A percentile compares a stretch with the other conserved stretches of the same genome.
Evolutionary conservation across 92 coral and sea anemone species (phyloP).

Genomic region (Paragorgia papillata): DNA sequence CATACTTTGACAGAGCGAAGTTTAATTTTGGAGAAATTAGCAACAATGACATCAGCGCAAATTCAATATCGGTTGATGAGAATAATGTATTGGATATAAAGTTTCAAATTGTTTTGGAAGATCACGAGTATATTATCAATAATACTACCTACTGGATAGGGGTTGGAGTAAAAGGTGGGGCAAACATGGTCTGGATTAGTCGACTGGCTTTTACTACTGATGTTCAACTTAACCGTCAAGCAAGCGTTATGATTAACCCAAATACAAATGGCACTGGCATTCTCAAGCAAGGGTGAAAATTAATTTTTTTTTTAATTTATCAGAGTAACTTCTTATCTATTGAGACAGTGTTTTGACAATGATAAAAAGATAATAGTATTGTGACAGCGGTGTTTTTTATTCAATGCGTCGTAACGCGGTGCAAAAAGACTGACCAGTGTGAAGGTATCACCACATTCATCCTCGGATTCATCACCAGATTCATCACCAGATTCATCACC

Average conservation of each 20-base stretch:
- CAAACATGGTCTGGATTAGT: conserved; percentile 95
- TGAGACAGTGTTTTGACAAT: too few relatives aligned
- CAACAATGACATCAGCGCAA: conserved; percentile 35
- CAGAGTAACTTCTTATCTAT: neutral
- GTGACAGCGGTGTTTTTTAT: too few relatives aligned
- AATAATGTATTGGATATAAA: conserved; percentile 66
- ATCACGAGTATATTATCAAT: conserved; percentile 72
- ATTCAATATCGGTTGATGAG: conserved; percentile 41
- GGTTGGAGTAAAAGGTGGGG: conserved; percentile 87
- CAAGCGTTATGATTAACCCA: conserved; percentile 65
- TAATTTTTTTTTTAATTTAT: neutral
- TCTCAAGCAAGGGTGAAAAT: conserved; percentile 26
- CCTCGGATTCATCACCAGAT: too few relatives aligned
- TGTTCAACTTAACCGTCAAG: conserved; percentile 67
- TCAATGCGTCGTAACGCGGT: too few relatives aligned
- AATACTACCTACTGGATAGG: conserved; percentile 89
- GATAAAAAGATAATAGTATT: too few relatives aligned
- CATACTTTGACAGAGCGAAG: conserved; percentile 60
- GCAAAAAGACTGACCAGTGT: too few relatives aligned
- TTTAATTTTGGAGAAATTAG: conserved; percentile 72
- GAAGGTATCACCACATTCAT: too few relatives aligned
- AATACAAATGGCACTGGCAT: conserved; percentile 51
- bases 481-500: too few relatives aligned
- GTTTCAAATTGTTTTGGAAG: conserved; percentile 78
- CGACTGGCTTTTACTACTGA: conserved; percentile 77